These are phyloP conservation scores for Budorcas taxicolor DNA, from an alignment of 2,113 vertebrate genomes.

Conservation along the genomic window DNA sequence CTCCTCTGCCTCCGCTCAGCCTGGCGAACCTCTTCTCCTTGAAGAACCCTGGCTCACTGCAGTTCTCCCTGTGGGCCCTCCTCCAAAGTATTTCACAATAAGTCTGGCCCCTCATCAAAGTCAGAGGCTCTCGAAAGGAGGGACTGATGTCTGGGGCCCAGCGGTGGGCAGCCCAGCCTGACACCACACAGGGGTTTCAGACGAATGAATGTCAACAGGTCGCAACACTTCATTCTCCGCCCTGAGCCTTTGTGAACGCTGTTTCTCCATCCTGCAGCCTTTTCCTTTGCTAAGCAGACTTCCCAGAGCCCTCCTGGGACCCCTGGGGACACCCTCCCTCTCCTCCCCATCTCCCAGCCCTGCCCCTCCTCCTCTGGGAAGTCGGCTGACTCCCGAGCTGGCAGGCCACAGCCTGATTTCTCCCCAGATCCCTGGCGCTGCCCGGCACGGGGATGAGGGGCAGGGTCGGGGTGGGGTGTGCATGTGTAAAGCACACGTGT, in stretches of 20 bases:
- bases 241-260: neutral
- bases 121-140: neutral
- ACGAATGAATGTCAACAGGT: neutral
- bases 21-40: neutral
- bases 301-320: neutral
- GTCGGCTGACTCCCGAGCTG: neutral
- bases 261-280: neutral
- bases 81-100: neutral
- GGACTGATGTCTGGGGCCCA: fast-evolving
- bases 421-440: neutral
- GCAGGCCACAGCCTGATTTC: neutral
- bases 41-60: neutral
- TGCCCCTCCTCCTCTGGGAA: neutral
- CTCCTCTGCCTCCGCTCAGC: neutral
- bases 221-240: neutral
- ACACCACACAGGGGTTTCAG: neutral
- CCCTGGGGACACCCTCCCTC: neutral
- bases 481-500: fast-evolving
- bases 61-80: neutral
- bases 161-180: neutral
- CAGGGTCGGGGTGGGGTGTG: neutral
- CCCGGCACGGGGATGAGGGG: neutral
- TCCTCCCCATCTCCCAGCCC: neutral
- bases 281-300: neutral
- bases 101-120: neutral